These are phyloP conservation scores for Amblyjoppa proteus DNA, from an alignment of 2,888 invertebrate genomes.

Conservation along the genomic window DNA sequence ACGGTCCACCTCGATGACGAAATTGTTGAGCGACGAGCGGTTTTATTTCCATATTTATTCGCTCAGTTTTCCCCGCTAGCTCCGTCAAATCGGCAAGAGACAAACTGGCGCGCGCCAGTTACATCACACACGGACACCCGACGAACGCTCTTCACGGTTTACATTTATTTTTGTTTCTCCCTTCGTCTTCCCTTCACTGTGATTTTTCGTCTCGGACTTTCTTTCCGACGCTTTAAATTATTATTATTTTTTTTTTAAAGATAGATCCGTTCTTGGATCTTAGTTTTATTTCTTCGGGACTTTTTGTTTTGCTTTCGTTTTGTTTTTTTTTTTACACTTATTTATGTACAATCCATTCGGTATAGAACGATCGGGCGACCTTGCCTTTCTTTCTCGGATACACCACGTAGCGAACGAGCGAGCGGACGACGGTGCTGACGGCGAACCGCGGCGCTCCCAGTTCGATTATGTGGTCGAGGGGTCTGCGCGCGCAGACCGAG, in stretches of 20 bases:
- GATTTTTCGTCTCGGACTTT: conserved; percentile 6
- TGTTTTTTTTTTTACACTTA: not conserved
- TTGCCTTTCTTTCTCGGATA: conserved; percentile 66
- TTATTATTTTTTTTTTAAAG: not conserved
- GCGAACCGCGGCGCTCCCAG: conserved; percentile 84
- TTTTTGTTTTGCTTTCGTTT: conserved; percentile 9
- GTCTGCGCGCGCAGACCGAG: conserved; percentile 80
- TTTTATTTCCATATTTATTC: not conserved
- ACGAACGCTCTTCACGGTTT: conserved; percentile 16
- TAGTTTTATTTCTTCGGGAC: not conserved
- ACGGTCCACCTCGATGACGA: conserved; percentile 8
- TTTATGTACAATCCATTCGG: conserved; percentile 16
- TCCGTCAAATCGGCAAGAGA: not conserved
- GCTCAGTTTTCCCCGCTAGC: not conserved
- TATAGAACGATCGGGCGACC: conserved; percentile 49
- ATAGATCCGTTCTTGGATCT: not conserved
- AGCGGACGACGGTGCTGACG: conserved; percentile 79
- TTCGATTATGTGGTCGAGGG: conserved; percentile 83
- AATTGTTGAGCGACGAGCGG: not conserved
- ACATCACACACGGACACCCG: conserved; percentile 38
- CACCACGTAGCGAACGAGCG: conserved; percentile 67
- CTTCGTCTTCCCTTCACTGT: not conserved
- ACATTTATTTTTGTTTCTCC: conserved; percentile 42
- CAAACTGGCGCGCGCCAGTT: conserved; percentile 19
- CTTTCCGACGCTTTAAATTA: not conserved